These are phyloP conservation scores for Cremastinae sp. DNA, from an alignment of 2,888 invertebrate genomes.

Conservation along the genomic window DNA sequence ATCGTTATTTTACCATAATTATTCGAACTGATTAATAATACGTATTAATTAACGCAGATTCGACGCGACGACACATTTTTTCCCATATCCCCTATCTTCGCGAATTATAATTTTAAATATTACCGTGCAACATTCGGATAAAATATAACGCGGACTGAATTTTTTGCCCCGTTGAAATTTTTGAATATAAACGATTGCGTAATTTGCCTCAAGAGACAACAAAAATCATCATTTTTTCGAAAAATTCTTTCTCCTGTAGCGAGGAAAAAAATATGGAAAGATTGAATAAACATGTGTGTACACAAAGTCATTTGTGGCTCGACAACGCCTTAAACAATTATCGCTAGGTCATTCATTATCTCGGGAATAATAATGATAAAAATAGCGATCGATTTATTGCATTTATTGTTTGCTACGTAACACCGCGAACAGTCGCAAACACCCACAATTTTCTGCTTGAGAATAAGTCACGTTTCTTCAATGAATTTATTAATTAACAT, in stretches of 20 bases:
- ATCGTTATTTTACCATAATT: constrained; percentile 1
- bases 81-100: neutral
- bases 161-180: neutral
- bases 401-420: neutral
- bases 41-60: constrained; percentile 15
- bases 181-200: constrained; percentile 5
- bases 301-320: neutral
- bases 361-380: constrained; percentile 3
- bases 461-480: constrained; percentile 76
- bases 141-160: no score
- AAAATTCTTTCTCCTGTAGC: neutral
- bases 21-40: constrained; percentile 7
- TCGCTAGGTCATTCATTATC: constrained; percentile 18
- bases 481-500: constrained; percentile 74
- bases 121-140: no score
- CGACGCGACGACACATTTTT: constrained; percentile 8
- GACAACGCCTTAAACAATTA: constrained; percentile 20
- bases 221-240: neutral
- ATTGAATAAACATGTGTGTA: neutral
- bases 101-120: neutral
- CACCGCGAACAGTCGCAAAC: constrained; percentile 6
- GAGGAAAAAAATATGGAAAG: neutral
- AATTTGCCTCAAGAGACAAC: neutral
- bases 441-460: constrained; percentile 42
- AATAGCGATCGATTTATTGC: constrained; percentile 12